Base-by-base conservation (phyloP, 1,140 invertebrate species). In the Riptortus pedestris region DNA sequence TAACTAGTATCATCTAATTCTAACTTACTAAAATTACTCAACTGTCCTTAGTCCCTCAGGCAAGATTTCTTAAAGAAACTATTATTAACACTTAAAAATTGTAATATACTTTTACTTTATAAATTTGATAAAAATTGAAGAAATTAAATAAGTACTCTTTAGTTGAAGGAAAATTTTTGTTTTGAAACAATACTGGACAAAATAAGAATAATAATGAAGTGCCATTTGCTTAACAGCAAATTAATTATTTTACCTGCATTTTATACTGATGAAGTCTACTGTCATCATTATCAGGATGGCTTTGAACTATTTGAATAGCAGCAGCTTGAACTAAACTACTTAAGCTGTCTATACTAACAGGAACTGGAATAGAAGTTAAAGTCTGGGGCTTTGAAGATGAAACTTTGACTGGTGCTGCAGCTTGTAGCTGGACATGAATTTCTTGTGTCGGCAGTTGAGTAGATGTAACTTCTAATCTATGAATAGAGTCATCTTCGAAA, bases 261-360 rank as follows among this genome's bases (percentile, higher is more conserved):
- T 79, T 79, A 65, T 77, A 78, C 64, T 78, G 77, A 65, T 78
- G 76, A 22, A 78, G 75, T 58, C 77, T 73, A 5, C 73, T 28
- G 20, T 22, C 74, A 66, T 78, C 76, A 12, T 75, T 72, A 31
- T 77, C 78, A 38, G 31, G 31, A 55, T 16, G 12, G 11, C 47
- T 55, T 24, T 74, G 76, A 26, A 79, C 75, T 47, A 79, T 78
- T 71, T 79, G 78, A 64, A 80, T 76, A 63, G 78, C 77, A 1
- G 77, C 75, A 16, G 78, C 73, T 69, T 80, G 76, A 29, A 79
- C 69, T 52, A 77, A 74, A 67, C 75, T 77, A 52, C 77, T 79
- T 14, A 71, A 47, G 22, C 69, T 68, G 64, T 82, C 79, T 55
- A 81, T 71, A 60, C 47, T 55, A 1, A 68, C 63, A 22, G 67